A percentile compares a stretch with the other conserved stretches of the same genome.
phyloP scores from a whole-genome alignment of 2,888 invertebrate genomes.

The Ischnura elegans region DNA sequence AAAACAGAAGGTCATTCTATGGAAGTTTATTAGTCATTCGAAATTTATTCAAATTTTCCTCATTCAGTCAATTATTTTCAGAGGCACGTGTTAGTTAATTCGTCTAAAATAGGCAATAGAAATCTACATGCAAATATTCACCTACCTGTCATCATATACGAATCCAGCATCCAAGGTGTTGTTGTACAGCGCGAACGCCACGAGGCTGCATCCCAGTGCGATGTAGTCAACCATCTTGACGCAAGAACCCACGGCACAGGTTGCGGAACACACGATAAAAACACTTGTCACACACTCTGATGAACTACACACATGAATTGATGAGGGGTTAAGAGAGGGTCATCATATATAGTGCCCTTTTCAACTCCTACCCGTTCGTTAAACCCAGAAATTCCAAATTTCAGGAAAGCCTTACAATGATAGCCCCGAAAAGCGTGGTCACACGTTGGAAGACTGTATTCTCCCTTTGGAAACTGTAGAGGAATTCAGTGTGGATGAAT shows the following conservation, averaged over 20 bases:
- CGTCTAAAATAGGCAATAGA: too few relatives aligned
- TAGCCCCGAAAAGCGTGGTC: neutral
- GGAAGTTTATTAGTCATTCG: too few relatives aligned
- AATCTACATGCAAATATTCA: conserved; percentile 70
- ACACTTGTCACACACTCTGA: conserved; percentile 34
- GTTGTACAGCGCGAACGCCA: conserved; percentile 93
- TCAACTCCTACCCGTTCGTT: neutral
- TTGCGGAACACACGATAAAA: neutral
- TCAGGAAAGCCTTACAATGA: neutral
- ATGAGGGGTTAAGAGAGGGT: neutral
- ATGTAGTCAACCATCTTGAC: conserved; percentile 84
- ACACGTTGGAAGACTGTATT: neutral
- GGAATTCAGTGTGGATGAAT: neutral
- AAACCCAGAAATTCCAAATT: neutral
- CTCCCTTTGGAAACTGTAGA: neutral
- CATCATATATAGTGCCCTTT: too few relatives aligned
- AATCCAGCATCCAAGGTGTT: conserved; percentile 96
- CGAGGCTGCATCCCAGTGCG: conserved; percentile 88
- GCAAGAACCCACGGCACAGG: conserved; percentile 22
- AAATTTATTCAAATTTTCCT: too few relatives aligned
- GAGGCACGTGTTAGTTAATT: too few relatives aligned
- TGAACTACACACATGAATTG: neutral
- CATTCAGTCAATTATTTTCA: too few relatives aligned
- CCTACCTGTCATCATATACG: conserved; percentile 98
- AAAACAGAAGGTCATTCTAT: too few relatives aligned